phyloP scores from a whole-genome alignment of 2,797 vertebrate genomes.

The Pagetopsis macropterus region DNA sequence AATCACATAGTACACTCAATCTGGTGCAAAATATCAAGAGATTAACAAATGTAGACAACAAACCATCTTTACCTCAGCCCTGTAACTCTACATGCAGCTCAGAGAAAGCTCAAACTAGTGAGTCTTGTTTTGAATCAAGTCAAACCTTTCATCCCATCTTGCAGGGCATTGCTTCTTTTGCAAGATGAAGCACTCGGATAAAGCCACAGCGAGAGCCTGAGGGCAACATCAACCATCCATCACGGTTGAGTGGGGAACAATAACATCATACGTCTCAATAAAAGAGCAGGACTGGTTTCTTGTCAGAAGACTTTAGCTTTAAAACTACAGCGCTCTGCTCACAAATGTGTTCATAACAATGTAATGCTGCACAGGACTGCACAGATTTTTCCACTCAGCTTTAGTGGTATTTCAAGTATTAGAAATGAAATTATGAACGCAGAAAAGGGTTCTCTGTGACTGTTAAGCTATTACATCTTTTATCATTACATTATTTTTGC shows the following conservation, averaged over 20 bases:
- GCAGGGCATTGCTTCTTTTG: constrained; percentile 5
- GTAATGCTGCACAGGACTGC: too few relatives aligned
- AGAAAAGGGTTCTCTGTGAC: background rate
- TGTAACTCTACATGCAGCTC: background rate
- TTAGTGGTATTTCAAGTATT: background rate
- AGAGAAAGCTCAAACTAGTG: constrained; percentile 5
- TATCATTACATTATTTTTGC: background rate
- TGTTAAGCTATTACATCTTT: background rate
- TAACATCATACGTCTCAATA: constrained; percentile 39
- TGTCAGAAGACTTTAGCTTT: constrained; percentile 47
- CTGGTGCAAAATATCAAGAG: too few relatives aligned
- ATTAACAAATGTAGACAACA: background rate
- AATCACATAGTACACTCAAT: background rate
- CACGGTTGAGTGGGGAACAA: constrained; percentile 48
- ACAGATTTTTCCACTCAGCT: background rate
- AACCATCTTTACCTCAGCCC: background rate
- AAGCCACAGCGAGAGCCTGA: constrained; percentile 44
- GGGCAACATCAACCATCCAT: constrained; percentile 47
- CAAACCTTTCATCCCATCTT: constrained; percentile 34
- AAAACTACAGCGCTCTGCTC: constrained; percentile 12
- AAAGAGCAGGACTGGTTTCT: constrained; percentile 40
- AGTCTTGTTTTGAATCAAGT: constrained; percentile 14
- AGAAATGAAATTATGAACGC: background rate
- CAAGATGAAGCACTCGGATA: constrained; percentile 35
- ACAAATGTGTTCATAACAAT: background rate